Percentiles rank a stretch among this genome's conserved stretches.
phyloP scores from a whole-genome alignment of 2,888 invertebrate species.

The Epirrita christyi region DNA sequence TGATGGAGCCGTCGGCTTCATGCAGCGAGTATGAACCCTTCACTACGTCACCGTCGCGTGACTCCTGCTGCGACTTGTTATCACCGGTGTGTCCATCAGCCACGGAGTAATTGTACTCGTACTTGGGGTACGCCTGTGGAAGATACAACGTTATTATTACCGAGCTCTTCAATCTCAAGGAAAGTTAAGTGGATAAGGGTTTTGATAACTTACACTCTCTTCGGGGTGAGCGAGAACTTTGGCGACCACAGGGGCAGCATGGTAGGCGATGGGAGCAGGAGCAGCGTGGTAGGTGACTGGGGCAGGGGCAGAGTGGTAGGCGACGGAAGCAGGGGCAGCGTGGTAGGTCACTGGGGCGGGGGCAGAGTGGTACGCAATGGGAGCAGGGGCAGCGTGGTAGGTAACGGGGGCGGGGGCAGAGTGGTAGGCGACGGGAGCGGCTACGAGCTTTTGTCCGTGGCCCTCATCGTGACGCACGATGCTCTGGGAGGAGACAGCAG shows the following conservation, averaged over 20 bases:
- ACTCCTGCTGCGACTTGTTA: conserved; percentile 82
- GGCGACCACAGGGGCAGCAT: conserved; percentile 42
- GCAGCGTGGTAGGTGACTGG: neutral
- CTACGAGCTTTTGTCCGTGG: conserved; percentile 39
- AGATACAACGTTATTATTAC: conserved; percentile 13
- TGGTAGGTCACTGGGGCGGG: conserved; percentile 53
- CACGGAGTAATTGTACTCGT: conserved; percentile 83
- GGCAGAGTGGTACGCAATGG: conserved; percentile 68
- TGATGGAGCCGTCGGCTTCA: conserved; percentile 83
- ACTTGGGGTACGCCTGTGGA: conserved; percentile 70
- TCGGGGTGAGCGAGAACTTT: conserved; percentile 51
- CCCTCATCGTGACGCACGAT: conserved; percentile 65
- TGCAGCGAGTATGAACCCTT: conserved; percentile 82
- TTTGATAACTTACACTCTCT: conserved; percentile 46
- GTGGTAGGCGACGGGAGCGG: conserved; percentile 40
- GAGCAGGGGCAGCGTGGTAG: conserved; percentile 46
- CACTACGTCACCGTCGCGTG: conserved; percentile 81
- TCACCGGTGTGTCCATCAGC: conserved; percentile 84
- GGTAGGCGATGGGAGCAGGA: conserved; percentile 54
- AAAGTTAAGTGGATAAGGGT: neutral
- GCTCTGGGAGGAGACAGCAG: conserved; percentile 68
- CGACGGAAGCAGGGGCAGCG: conserved; percentile 41
- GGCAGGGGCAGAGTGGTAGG: neutral
- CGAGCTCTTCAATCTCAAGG: neutral
- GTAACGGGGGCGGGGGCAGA: conserved; percentile 45